Conservation (phyloP, 2,113 vertebrate species). For the Poecile atricapillus region DNA sequence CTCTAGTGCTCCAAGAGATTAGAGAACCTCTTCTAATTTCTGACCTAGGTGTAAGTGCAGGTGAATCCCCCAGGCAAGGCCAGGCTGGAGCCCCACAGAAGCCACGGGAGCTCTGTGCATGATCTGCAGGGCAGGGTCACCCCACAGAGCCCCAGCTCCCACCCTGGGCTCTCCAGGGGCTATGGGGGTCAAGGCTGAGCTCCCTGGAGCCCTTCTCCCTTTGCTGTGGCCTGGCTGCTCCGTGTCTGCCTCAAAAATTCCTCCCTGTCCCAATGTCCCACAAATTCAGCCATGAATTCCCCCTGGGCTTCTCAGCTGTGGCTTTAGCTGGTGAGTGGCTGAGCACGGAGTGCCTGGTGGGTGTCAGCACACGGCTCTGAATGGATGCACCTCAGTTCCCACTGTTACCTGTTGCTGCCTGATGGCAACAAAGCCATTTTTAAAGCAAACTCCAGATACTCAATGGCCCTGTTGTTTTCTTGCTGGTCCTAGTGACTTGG, state of each 20-base stretch:
- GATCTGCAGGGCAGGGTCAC: background rate
- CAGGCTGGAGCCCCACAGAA: background rate
- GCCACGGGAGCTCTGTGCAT: fast-evolving
- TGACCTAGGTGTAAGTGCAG: background rate
- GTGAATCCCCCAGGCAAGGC: fast-evolving
- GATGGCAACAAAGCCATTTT: background rate
- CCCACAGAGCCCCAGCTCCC: background rate
- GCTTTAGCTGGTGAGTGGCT: fast-evolving
- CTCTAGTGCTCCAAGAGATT: background rate
- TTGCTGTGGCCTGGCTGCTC: background rate
- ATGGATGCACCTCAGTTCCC: background rate
- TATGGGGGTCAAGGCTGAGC: fast-evolving
- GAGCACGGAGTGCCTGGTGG: fast-evolving
- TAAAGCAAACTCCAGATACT: background rate
- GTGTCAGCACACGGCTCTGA: fast-evolving
- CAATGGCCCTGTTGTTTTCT: background rate
- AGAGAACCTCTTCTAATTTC: background rate
- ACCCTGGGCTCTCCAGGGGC: fast-evolving
- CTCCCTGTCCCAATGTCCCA: fast-evolving
- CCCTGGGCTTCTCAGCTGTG: fast-evolving
- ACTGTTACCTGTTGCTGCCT: background rate
- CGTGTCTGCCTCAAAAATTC: background rate
- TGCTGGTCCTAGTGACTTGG: background rate
- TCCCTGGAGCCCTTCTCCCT: fast-evolving
- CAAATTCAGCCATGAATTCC: background rate